These are phyloP conservation scores for Netelia fuscicornis DNA, from an alignment of 2,888 invertebrate genomes.

Conservation along the genomic window DNA sequence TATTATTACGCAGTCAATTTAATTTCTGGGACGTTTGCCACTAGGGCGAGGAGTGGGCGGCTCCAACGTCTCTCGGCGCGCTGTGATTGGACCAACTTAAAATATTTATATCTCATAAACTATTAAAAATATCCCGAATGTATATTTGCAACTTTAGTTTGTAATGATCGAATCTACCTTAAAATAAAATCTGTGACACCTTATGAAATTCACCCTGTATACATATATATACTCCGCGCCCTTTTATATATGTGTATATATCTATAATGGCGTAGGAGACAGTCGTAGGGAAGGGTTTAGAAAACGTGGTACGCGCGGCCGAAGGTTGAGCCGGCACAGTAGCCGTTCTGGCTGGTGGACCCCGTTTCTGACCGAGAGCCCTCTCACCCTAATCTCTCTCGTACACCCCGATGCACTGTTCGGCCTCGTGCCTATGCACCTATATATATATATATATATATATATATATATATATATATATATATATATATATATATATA, in stretches of 20 bases:
- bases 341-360: conserved; percentile 67
- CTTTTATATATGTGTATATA: conserved; percentile 44
- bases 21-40: no score
- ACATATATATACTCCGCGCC: neutral
- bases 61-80: no score
- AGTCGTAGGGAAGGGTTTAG: conserved; percentile 55
- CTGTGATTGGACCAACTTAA: no score
- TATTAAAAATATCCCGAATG: no score
- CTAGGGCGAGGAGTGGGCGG: no score
- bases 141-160: no score
- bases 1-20: no score
- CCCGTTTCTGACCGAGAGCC: conserved; percentile 72
- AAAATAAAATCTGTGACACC: no score
- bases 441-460: neutral
- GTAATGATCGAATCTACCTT: no score
- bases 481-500: no score
- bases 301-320: conserved; percentile 57
- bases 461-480: neutral
- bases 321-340: conserved; percentile 63
- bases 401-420: conserved; percentile 41
- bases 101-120: no score
- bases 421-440: conserved; percentile 35
- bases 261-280: conserved; percentile 26
- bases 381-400: conserved; percentile 30
- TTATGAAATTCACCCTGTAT: neutral